Percentiles rank a stretch among this genome's conserved stretches.
Evolutionary conservation across 2,888 invertebrate genomes (phyloP).

Genomic region (Timandra comae): DNA sequence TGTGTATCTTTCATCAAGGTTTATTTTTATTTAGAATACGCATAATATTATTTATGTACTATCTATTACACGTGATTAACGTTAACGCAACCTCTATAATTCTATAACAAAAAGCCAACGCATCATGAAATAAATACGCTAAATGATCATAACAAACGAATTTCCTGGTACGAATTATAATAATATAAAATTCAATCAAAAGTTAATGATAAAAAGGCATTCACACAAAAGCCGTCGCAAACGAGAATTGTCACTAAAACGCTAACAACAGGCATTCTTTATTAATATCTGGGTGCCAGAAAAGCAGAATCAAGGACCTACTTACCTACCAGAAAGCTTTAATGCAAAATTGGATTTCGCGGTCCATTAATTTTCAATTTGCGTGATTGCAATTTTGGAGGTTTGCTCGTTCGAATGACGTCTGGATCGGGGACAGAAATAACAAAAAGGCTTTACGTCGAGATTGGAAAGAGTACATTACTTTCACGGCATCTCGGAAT

Average conservation of each 20-base stretch:
- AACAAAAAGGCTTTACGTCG: constrained; percentile 59
- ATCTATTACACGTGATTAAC: too few species aligned
- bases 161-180: not conserved
- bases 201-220: not conserved
- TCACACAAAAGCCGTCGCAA: constrained; percentile 1
- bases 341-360: constrained; percentile 74
- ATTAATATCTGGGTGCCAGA: constrained; percentile 28
- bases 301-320: constrained; percentile 40
- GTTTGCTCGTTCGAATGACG: constrained; percentile 65
- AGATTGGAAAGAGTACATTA: constrained; percentile 62
- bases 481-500: constrained; percentile 21
- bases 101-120: too few species aligned
- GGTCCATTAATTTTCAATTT: constrained; percentile 76
- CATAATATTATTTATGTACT: constrained; percentile 1
- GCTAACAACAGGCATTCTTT: constrained; percentile 14
- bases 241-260: constrained; percentile 11
- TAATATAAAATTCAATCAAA: too few species aligned
- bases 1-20: constrained; percentile 9
- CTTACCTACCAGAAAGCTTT: constrained; percentile 58
- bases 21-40: not conserved
- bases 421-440: constrained; percentile 58
- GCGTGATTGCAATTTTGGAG: constrained; percentile 74
- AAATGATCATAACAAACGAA: too few species aligned
- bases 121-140: too few species aligned
- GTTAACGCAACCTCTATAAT: too few species aligned